Base-by-base conservation (phyloP, 2,888 invertebrate genomes). In the Xylota segnis region DNA sequence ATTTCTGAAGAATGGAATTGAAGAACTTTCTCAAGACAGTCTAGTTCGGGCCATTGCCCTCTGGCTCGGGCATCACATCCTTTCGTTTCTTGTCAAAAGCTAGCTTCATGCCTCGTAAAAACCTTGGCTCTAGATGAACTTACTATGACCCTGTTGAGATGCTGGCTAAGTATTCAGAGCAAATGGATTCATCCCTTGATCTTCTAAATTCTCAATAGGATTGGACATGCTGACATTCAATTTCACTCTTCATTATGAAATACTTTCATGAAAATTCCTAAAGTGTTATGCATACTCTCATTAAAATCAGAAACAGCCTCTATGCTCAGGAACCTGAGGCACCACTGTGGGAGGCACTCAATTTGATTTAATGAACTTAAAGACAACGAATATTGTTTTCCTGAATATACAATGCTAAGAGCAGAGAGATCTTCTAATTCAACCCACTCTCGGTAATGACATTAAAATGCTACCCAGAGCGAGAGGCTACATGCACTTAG, bases 401-500 rank as follows among this genome's bases (percentile, higher is more conserved):
- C 63, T 34, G 23, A 14, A 5, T 7, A 10, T 16, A n/a, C 16
- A 14, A 29, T 23, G 23, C 40, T 23, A 23, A 23, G 23, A 23
- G 23, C 3, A 23, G n/a, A 45, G n/a, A 6, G 43, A 29, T 59
- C 40, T 43, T 59, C 40, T 52, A 40, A 52, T 81, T 14, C 32
- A 66, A 59, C 34, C 12, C 63, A 29, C 65, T 75, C 65, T 34
- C 56, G 10, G 54, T 65, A 65, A 63, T 75, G 43, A 65, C 43
- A 65, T 75, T 59, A 58, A 50, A 68, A 37, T 16, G 32, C 65
- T 43, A 29, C 59, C 27, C 32, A 40, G 43, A 43, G 65, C 40
- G 50, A 9, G 37, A 50, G 66, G 61, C 47, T 43, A 45, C 45
- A 37, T 68, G 63, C 74, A 83, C 68, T 68, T 76, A 68, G 59